Evolutionary conservation across 2,888 invertebrate genomes (phyloP), one percentile per base, ranked within the genome.

Genomic region (Amblyjoppa fuscipennis): DNA sequence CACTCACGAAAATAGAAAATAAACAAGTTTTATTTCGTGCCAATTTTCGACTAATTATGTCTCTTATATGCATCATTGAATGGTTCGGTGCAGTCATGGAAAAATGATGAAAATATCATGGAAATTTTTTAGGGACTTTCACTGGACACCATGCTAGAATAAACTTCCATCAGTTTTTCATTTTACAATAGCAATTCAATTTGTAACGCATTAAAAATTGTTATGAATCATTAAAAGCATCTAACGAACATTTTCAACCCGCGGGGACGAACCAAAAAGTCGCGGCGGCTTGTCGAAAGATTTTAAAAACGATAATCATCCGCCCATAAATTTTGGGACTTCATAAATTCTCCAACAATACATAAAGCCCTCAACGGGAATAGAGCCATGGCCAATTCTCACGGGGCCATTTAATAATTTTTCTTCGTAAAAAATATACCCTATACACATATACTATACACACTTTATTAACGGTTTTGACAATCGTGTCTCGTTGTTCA

Each of bases 401-500:
- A 11, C 20, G 56, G 73, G 41, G 16, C 5, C 7, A 73, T 59
- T 73, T 13, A n/a, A 73, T 28, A 73, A 73, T 56, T 56, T 38
- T 59, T 73, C 20, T 25, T 2, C 25, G 20, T 1, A 25, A 28
- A 59, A 38, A 71, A 34, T n/a, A 25, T 3, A 61, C 3, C 0
- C 41, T 45, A 31, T 38, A 73, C 25, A 73, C 45, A 0, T 20
- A 61, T 16, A 3, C 41, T 45, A 31, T 38, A 73, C 25, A 73
- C 45, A 13, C 13, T 13, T 64, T 34, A 64, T 31, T 6, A n/a
- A 16, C n/a, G 61, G n/a, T 64, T 64, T 31, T n/a, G 25, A 20
- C 31, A 16, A 64, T 64, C 6, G 34, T 34, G 59, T 1, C 2
- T 11, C 2, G 34, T 34, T 34, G 13, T 64, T 16, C 6, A 16